Conservation (phyloP, 1,140 invertebrate species). For the Orchesella cincta region DNA sequence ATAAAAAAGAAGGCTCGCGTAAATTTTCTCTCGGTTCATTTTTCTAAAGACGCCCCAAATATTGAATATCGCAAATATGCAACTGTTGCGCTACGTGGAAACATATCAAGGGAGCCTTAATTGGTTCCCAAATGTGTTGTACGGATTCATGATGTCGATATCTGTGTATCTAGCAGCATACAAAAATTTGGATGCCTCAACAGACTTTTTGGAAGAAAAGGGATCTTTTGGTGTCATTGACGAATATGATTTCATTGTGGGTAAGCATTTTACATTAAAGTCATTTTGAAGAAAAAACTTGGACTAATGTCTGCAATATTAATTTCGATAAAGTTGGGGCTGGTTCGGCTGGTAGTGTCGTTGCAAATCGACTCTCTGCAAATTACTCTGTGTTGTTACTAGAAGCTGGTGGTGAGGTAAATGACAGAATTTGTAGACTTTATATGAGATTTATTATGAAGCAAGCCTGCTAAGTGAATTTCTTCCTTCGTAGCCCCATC, state of each 20-base stretch:
- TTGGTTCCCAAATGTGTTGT: constrained; percentile 39
- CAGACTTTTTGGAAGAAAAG: constrained; percentile 26
- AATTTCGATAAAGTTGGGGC: constrained; percentile 34
- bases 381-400: constrained; percentile 40
- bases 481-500: too few species aligned
- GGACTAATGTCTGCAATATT: neutral
- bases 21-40: too few species aligned
- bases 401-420: constrained; percentile 43
- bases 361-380: constrained; percentile 40
- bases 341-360: constrained; percentile 37
- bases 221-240: neutral
- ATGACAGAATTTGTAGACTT: neutral
- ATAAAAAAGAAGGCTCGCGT: too few species aligned
- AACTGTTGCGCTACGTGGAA: neutral
- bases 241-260: constrained; percentile 41
- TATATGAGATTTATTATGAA: too few species aligned
- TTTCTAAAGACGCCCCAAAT: too few species aligned
- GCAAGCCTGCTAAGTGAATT: too few species aligned
- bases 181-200: constrained; percentile 15
- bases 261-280: constrained; percentile 13
- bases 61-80: too few species aligned
- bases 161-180: constrained; percentile 22
- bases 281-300: neutral
- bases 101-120: neutral
- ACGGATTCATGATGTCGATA: constrained; percentile 33